These are phyloP conservation scores for Microctonus aethiopoides DNA, from an alignment of 2,888 invertebrate species.

Conservation along the genomic window DNA sequence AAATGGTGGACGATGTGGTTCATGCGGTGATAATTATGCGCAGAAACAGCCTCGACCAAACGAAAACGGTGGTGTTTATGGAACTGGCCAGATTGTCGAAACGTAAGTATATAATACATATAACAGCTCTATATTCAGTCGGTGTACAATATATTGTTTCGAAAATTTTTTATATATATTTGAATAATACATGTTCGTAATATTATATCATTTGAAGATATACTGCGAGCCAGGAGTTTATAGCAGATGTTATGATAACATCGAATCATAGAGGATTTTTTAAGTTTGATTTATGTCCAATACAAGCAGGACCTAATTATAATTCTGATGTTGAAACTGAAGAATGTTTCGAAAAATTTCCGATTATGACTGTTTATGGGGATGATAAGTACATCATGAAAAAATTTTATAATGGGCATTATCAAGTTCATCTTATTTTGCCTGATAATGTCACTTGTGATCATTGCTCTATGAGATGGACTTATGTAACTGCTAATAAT, in stretches of 20 bases:
- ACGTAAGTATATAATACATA: constrained; percentile 57
- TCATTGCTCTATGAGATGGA: constrained; percentile 72
- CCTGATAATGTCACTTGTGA: constrained; percentile 68
- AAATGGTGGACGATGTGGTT: constrained; percentile 69
- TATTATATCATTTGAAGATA: constrained; percentile 51
- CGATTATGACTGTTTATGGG: constrained; percentile 61
- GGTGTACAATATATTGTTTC: no score
- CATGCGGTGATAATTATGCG: constrained; percentile 70
- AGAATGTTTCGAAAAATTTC: constrained; percentile 68
- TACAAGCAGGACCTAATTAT: no score
- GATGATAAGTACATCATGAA: constrained; percentile 51
- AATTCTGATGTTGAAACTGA: constrained; percentile 67
- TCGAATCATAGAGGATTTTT: constrained; percentile 69
- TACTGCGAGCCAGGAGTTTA: constrained; percentile 52
- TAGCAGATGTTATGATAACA: constrained; percentile 64
- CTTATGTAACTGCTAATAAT: constrained; percentile 69
- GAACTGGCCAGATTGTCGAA: constrained; percentile 68
- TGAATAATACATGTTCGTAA: no score
- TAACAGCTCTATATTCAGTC: no score
- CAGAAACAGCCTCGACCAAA: constrained; percentile 67
- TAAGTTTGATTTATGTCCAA: constrained; percentile 68
- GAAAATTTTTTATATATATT: no score
- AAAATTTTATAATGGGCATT: constrained; percentile 42
- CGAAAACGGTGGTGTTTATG: constrained; percentile 70
- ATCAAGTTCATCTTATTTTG: constrained; percentile 57